These are phyloP conservation scores for Strix aluco DNA, from an alignment of 2,113 vertebrate genomes.

Conservation along the genomic window DNA sequence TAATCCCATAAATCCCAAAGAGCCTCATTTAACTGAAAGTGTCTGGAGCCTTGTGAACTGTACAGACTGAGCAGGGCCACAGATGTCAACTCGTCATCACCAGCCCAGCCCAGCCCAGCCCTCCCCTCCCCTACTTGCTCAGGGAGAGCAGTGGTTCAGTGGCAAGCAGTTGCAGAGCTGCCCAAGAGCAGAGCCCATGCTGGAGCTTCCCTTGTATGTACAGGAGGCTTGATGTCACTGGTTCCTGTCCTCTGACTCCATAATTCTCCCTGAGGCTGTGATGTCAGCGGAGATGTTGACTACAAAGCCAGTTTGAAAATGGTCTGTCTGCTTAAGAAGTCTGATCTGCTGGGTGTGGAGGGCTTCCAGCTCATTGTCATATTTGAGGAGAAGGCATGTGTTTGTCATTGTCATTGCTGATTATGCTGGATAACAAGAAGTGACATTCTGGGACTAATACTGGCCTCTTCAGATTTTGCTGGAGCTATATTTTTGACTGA, in stretches of 20 bases:
- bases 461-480: background rate
- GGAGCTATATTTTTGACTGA: background rate
- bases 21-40: background rate
- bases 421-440: background rate
- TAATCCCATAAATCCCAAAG: background rate
- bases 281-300: background rate
- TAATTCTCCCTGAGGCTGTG: background rate
- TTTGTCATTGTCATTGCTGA: background rate
- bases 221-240: background rate
- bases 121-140: background rate
- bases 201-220: accelerated
- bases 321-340: background rate
- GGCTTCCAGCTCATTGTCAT: background rate
- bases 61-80: background rate
- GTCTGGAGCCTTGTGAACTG: background rate
- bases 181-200: accelerated
- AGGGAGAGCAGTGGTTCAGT: background rate
- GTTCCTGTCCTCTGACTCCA: background rate
- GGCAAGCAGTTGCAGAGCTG: background rate
- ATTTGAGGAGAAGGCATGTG: background rate
- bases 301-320: background rate
- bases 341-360: background rate
- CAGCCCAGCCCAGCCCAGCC: background rate
- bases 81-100: background rate
- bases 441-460: background rate